Percentiles rank a stretch among this genome's conserved stretches.
Evolutionary conservation across 2,888 invertebrate species (phyloP).

Genomic region (Unio delphinus): DNA sequence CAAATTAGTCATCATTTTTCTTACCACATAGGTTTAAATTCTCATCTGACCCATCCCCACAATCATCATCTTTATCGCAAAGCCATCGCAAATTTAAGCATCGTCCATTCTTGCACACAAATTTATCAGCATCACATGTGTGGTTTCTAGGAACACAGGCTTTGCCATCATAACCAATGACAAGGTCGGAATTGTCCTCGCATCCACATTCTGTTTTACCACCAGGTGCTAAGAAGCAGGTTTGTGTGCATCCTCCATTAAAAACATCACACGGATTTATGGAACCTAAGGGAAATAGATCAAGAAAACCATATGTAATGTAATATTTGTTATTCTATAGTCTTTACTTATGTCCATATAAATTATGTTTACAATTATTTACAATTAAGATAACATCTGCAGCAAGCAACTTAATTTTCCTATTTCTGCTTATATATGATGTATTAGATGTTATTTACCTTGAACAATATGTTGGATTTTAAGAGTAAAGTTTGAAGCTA

Average conservation of each 20-base stretch:
- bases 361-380: too few species aligned
- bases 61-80: constrained; percentile 85
- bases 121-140: constrained; percentile 76
- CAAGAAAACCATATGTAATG: background rate
- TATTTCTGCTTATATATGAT: too few species aligned
- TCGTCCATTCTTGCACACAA: constrained; percentile 92
- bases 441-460: too few species aligned
- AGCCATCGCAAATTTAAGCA: constrained; percentile 94
- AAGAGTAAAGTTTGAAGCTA: too few species aligned
- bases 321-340: too few species aligned
- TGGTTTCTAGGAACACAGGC: constrained; percentile 88
- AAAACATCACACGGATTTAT: constrained; percentile 81
- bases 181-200: constrained; percentile 85
- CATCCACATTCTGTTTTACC: constrained; percentile 83
- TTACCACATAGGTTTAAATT: constrained; percentile 62
- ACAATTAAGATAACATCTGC: too few species aligned
- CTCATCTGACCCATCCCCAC: constrained; percentile 65
- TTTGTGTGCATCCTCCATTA: constrained; percentile 93
- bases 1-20: constrained; percentile 4
- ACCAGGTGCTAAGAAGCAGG: constrained; percentile 91
- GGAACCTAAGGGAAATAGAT: constrained; percentile 30
- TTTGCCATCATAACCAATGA: constrained; percentile 89
- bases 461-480: too few species aligned
- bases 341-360: too few species aligned
- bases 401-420: too few species aligned